Base-by-base conservation (phyloP, 2,888 invertebrate species). In the Drosophila pseudotakahashii region DNA sequence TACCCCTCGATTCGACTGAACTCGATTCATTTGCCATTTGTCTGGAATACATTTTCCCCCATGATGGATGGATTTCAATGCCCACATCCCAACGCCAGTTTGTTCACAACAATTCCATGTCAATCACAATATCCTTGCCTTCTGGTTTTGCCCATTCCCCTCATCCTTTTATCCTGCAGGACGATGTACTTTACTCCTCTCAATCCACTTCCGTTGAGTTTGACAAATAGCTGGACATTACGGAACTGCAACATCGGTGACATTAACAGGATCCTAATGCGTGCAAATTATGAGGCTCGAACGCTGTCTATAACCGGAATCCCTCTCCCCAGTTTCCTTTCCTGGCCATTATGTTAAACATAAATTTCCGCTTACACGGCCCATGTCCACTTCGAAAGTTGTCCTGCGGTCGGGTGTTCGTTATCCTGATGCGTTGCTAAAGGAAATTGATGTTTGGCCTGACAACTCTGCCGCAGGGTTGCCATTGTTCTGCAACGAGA, bases 291-390 rank as follows among this genome's bases (percentile, higher is more conserved):
- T 70, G 71, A 68, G 72, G 50, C 45, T 26, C 10, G 26, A 7
- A 5, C 26, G 9, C 53, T 34, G 39, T 9, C 47, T 10, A 23
- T 26, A 30, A 5, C 7, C 37, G 13, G n/a, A 11, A 26, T 11
- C 2, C 7, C 30, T 16, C 32, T 7, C 23, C 16, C 41, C 30
- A 44, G 19, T 74, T 81, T 80, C 79, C 76, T 10, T 14, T 44
- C 13, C 45, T 10, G 45, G 45, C 57, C 64, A 54, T 64, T 68
- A 64, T 88, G 84, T 88, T 81, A 76, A 87, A 79, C 89, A 85
- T 87, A 89, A 89, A 85, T 89, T 77, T 84, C 76, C 85, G 75
- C 32, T 72, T 77, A 75, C 76, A 77, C 57, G 63, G 53, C 48
- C 41, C 44, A 30, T 53, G 55, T 47, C 63, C 73, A 32, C 26